These are phyloP conservation scores for Talpa occidentalis DNA, from an alignment of 2,113 vertebrate genomes.

Conservation along the genomic window DNA sequence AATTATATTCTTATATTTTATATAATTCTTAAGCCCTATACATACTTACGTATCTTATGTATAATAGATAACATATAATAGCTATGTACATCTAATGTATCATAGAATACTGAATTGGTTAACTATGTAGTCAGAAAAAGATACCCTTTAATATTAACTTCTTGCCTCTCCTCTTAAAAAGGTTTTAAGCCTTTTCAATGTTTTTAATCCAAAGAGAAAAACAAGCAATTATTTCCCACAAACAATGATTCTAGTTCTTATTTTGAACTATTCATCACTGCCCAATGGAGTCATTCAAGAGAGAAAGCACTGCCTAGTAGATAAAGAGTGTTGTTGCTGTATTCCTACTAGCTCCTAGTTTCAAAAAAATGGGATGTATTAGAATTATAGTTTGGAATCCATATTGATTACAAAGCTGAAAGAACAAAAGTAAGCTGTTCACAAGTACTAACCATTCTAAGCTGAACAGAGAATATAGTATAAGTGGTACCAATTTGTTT, in stretches of 20 bases:
- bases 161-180: neutral
- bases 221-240: neutral
- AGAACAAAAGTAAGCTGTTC: neutral
- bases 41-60: neutral
- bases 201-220: neutral
- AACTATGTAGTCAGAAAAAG: neutral
- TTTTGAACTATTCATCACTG: neutral
- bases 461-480: neutral
- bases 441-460: neutral
- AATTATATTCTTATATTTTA: neutral
- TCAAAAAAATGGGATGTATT: neutral
- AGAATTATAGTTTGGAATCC: neutral
- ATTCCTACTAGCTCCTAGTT: neutral
- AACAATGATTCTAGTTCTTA: neutral
- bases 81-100: neutral
- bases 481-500: neutral
- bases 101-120: neutral
- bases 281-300: neutral
- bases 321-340: neutral
- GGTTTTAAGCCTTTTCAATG: neutral
- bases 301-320: neutral
- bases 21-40: slow-evolving; percentile 8
- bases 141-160: neutral
- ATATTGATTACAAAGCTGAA: neutral
- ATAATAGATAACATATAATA: neutral